Evolutionary conservation across 2,113 vertebrate species (phyloP).

Genomic region (Oryzias javanicus): DNA sequence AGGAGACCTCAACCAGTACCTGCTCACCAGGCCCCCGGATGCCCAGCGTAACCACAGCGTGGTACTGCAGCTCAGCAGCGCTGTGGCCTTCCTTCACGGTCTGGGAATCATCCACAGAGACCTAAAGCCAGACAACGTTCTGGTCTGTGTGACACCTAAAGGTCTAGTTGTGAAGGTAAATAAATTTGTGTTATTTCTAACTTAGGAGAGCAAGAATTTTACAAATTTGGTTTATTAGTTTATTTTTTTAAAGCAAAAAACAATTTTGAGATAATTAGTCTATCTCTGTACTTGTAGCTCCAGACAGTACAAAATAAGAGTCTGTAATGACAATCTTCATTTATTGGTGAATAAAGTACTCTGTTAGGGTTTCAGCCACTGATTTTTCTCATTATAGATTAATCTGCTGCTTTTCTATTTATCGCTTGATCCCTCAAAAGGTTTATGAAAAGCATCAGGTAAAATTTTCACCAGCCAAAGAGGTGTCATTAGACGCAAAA

Average conservation of each 20-base stretch:
- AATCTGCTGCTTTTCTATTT: not conserved
- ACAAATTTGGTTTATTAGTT: not conserved
- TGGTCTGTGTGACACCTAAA: constrained; percentile 84
- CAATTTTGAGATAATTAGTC: no score
- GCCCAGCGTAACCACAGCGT: constrained; percentile 84
- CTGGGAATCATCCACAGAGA: constrained; percentile 92
- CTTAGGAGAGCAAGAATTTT: not conserved
- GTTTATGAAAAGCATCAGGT: not conserved
- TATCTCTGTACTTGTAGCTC: no score
- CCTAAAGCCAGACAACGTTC: constrained; percentile 95
- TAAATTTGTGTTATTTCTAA: not conserved
- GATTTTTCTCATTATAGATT: constrained; percentile 2
- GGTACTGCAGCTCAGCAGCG: constrained; percentile 89
- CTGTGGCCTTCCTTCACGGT: constrained; percentile 90
- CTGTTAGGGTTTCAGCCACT: not conserved
- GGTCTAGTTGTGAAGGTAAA: constrained; percentile 85
- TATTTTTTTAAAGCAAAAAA: no score
- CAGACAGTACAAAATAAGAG: no score
- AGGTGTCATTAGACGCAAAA: not conserved
- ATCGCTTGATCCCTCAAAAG: constrained; percentile 8
- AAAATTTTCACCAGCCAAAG: not conserved
- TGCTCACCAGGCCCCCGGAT: constrained; percentile 85
- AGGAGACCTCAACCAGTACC: constrained; percentile 91
- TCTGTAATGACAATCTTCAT: no score
- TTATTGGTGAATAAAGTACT: not conserved